A percentile compares a stretch with the other conserved stretches of the same genome.
These are phyloP conservation scores for Scaptomyza parva DNA, from an alignment of 2,888 invertebrate genomes.

Conservation along the genomic window DNA sequence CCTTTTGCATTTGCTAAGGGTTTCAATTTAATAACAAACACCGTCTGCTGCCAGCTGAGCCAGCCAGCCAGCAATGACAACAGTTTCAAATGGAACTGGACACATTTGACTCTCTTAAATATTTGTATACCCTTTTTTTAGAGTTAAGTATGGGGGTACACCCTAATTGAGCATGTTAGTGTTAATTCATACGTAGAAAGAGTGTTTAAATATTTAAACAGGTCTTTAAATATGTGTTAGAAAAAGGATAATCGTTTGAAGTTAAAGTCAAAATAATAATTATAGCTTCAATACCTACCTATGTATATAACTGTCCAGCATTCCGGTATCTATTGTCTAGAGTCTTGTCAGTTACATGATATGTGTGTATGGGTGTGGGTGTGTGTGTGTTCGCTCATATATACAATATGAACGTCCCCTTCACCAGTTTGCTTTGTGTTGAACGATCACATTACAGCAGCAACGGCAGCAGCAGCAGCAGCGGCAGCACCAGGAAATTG, in stretches of 20 bases:
- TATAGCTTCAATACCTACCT: background rate
- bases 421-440: conserved; percentile 3
- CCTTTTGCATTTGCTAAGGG: conserved; percentile 51
- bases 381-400: background rate
- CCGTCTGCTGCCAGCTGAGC: conserved; percentile 41
- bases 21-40: conserved; percentile 60
- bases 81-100: conserved; percentile 19
- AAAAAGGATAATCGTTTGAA: background rate
- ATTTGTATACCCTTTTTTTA: conserved; percentile 10
- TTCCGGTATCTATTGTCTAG: no score
- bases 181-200: no score
- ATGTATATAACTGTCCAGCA: background rate
- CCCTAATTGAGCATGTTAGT: background rate
- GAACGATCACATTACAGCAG: conserved; percentile 24
- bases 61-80: conserved; percentile 15
- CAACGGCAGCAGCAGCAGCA: conserved; percentile 25
- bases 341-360: conserved; percentile 8
- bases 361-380: no score
- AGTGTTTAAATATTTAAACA: background rate
- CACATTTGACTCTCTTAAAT: conserved; percentile 27
- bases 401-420: background rate
- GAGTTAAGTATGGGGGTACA: background rate
- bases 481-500: conserved; percentile 48
- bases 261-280: background rate
- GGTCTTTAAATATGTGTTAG: background rate